These are phyloP conservation scores for Nothoprocta perdicaria DNA, from an alignment of 2,113 vertebrate genomes.

Conservation along the genomic window DNA sequence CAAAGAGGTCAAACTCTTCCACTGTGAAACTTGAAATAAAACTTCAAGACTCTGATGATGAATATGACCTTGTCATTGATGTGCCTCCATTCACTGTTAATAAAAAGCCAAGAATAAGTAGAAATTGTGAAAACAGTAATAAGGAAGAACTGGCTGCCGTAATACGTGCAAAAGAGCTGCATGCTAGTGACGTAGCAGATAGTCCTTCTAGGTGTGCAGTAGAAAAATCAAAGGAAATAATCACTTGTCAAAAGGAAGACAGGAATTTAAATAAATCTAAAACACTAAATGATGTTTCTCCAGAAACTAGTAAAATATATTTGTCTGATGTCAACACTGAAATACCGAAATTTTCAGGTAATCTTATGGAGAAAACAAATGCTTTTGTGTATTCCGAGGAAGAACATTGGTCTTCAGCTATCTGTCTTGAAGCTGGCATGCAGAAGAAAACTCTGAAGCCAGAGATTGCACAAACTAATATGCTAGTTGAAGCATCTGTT, in stretches of 20 bases:
- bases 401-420: background rate
- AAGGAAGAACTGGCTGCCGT: background rate
- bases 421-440: background rate
- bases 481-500: background rate
- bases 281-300: background rate
- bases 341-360: background rate
- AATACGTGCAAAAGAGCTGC: background rate
- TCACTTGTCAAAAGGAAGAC: background rate
- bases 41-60: slow-evolving; percentile 72
- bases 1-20: background rate
- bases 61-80: slow-evolving; percentile 77
- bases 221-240: background rate
- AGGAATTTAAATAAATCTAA: background rate
- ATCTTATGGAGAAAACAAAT: background rate
- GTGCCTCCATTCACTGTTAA: slow-evolving; percentile 32
- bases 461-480: background rate
- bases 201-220: background rate
- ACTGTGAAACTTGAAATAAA: slow-evolving; percentile 40
- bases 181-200: background rate
- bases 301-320: background rate
- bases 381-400: background rate
- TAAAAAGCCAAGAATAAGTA: slow-evolving; percentile 38
- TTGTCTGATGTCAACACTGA: background rate
- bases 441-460: background rate
- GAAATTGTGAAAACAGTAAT: background rate